phyloP scores from a whole-genome alignment of 2,113 vertebrate species.

The Ornithorhynchus anatinus region DNA sequence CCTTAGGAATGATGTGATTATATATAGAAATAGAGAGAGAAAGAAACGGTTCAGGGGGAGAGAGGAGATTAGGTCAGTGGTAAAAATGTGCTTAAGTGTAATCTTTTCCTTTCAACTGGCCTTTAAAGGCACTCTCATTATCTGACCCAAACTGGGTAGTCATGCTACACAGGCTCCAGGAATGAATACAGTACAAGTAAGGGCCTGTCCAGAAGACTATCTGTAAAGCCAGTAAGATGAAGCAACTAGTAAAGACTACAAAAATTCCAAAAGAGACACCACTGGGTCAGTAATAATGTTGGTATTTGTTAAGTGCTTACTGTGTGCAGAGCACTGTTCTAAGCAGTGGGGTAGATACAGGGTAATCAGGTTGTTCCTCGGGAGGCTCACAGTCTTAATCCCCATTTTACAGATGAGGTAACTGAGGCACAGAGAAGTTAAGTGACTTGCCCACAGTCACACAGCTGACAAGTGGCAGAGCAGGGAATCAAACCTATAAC shows the following conservation, averaged over 20 bases:
- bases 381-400: no score
- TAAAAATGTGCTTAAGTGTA: constrained; percentile 61
- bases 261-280: not conserved
- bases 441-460: no score
- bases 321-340: no score
- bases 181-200: constrained; percentile 36
- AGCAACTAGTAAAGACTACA: not conserved
- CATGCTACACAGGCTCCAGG: constrained; percentile 19
- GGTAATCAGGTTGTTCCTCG: no score
- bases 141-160: constrained; percentile 44
- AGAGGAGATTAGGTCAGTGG: constrained; percentile 33
- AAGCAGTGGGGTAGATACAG: no score
- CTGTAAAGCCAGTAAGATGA: constrained; percentile 19
- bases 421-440: no score
- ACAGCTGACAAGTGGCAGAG: no score
- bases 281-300: not conserved
- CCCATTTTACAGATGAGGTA: no score
- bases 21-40: constrained; percentile 28
- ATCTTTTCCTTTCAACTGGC: constrained; percentile 38
- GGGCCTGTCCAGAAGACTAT: constrained; percentile 28
- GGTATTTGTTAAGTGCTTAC: no score
- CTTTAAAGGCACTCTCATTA: constrained; percentile 61
- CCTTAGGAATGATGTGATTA: constrained; percentile 35
- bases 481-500: no score
- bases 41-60: not conserved